Conservation (phyloP, 1,140 invertebrate genomes). For the Epicauta chinensis region DNA sequence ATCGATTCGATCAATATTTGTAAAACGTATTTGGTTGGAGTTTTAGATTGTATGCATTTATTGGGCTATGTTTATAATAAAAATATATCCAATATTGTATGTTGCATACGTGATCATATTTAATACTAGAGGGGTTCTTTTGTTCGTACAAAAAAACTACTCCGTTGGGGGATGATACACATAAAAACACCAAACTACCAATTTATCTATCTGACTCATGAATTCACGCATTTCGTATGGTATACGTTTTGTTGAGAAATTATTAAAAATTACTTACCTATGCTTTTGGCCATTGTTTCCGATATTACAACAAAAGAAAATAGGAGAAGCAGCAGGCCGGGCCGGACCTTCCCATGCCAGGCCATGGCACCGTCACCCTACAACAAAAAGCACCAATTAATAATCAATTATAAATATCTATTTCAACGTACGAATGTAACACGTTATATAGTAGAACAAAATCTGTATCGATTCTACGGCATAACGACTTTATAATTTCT, state of each 20-base stretch:
- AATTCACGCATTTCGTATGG: constrained; percentile 9
- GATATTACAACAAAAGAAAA: constrained; percentile 38
- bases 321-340: constrained; percentile 38
- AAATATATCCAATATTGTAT: constrained; percentile 12
- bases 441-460: no score
- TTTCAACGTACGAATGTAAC: no score
- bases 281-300: constrained; percentile 36
- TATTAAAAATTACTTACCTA: constrained; percentile 29
- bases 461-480: no score
- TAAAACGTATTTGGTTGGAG: background rate
- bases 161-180: no score
- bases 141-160: no score
- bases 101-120: constrained; percentile 6
- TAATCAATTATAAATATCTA: background rate
- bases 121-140: no score
- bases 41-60: constrained; percentile 6
- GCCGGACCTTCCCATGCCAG: constrained; percentile 39
- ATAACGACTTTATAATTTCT: no score
- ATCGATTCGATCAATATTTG: constrained; percentile 1
- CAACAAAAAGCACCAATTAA: constrained; percentile 19
- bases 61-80: constrained; percentile 9
- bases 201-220: constrained; percentile 12
- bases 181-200: constrained; percentile 9
- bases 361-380: constrained; percentile 41
- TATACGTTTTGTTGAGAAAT: constrained; percentile 13